Conservation (phyloP, 2,797 vertebrate genomes). For the Sebastiscus tertius region DNA sequence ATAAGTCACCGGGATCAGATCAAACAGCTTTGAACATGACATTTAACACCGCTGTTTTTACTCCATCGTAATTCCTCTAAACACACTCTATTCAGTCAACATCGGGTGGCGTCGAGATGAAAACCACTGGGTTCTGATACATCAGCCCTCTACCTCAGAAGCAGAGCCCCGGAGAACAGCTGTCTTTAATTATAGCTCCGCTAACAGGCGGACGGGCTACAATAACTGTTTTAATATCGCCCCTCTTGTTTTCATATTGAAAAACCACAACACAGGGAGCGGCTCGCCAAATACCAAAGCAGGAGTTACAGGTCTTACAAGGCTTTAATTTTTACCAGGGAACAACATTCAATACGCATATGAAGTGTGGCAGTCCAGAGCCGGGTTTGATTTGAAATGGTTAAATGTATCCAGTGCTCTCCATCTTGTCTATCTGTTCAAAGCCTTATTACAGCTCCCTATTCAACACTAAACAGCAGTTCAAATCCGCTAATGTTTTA, state of each 20-base stretch:
- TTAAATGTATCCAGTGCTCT: conserved; percentile 43
- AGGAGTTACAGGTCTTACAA: conserved; percentile 62
- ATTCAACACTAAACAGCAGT: conserved; percentile 35
- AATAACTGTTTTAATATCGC: conserved; percentile 62
- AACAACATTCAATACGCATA: conserved; percentile 42
- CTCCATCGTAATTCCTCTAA: conserved; percentile 23
- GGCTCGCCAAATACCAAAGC: conserved; percentile 55
- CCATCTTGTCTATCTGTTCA: conserved; percentile 59
- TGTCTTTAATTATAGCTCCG: conserved; percentile 46
- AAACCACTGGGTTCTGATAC: conserved; percentile 20
- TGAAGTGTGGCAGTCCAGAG: conserved; percentile 47
- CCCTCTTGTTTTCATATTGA: conserved; percentile 66
- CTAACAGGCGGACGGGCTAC: conserved; percentile 35
- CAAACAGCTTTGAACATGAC: conserved; percentile 10
- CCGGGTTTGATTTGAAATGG: conserved; percentile 54
- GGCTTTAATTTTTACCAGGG: conserved; percentile 56
- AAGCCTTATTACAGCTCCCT: conserved; percentile 32
- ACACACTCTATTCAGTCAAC: conserved; percentile 13
- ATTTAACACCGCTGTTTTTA: conserved; percentile 19
- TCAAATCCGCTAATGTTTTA: conserved; percentile 48
- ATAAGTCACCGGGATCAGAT: neutral
- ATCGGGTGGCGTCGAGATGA: conserved; percentile 11
- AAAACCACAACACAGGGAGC: conserved; percentile 70
- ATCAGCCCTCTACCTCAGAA: conserved; percentile 35
- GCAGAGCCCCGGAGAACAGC: conserved; percentile 38